Evolutionary conservation across 2,888 invertebrate species (phyloP).

Genomic region (Trypoxylon attenuatum): DNA sequence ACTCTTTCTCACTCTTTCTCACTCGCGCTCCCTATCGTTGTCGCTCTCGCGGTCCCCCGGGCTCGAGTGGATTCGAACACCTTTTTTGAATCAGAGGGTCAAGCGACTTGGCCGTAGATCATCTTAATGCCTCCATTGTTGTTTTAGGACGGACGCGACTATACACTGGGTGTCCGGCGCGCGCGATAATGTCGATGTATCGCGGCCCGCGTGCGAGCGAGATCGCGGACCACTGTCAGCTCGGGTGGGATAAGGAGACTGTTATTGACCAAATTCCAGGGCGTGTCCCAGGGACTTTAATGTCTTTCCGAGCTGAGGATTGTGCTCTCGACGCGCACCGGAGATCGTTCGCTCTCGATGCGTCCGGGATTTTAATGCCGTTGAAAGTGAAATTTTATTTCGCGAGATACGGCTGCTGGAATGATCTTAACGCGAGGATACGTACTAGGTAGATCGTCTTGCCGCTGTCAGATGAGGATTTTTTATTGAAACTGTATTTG

Average conservation of each 20-base stretch:
- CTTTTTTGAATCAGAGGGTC: slow-evolving; percentile 73
- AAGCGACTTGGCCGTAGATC: slow-evolving; percentile 73
- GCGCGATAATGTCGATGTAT: slow-evolving; percentile 63
- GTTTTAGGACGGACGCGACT: slow-evolving; percentile 71
- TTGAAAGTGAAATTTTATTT: slow-evolving; percentile 40
- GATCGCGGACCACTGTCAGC: slow-evolving; percentile 3
- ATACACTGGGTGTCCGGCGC: slow-evolving; percentile 66
- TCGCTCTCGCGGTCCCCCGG: slow-evolving; percentile 14
- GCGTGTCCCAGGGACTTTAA: slow-evolving; percentile 38
- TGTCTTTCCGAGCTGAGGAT: slow-evolving; percentile 26
- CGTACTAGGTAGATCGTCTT: too few relatives aligned
- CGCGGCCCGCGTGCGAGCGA: slow-evolving; percentile 39
- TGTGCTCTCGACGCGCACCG: slow-evolving; percentile 14
- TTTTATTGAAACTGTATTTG: too few relatives aligned
- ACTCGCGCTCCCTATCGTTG: slow-evolving; percentile 39
- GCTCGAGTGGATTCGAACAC: slow-evolving; percentile 69
- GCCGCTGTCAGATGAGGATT: too few relatives aligned
- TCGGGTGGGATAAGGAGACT: slow-evolving; percentile 12
- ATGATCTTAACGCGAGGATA: neutral
- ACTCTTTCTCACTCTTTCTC: slow-evolving; percentile 16
- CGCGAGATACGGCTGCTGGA: slow-evolving; percentile 13
- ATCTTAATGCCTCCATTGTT: slow-evolving; percentile 74
- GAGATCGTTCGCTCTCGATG: slow-evolving; percentile 14
- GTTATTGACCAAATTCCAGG: slow-evolving; percentile 53
- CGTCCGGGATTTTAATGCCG: slow-evolving; percentile 28